A percentile compares a stretch with the other conserved stretches of the same genome.
Conservation (phyloP, 2,797 vertebrate genomes). For the Lateolabrax maculatus region DNA sequence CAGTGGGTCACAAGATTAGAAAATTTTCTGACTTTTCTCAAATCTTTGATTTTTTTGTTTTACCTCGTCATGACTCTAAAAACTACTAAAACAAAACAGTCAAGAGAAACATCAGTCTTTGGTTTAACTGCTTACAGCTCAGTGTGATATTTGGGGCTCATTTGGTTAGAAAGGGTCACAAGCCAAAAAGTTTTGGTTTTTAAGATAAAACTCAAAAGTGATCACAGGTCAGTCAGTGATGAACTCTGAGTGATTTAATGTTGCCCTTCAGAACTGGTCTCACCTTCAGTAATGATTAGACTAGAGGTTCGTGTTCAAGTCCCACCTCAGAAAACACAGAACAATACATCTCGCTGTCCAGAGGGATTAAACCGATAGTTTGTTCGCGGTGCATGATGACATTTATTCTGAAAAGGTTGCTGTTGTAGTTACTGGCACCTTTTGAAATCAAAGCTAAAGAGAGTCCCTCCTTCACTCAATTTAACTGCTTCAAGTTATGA, state of each 20-base stretch:
- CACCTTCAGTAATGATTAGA: neutral
- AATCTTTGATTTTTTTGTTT: neutral
- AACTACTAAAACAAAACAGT: neutral
- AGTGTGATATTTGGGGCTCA: too few relatives aligned
- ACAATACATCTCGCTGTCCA: too few relatives aligned
- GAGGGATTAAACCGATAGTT: neutral
- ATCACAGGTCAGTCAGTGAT: neutral
- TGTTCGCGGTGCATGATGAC: too few relatives aligned
- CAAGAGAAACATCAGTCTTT: too few relatives aligned
- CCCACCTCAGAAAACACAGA: neutral
- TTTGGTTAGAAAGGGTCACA: too few relatives aligned
- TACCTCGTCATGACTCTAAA: too few relatives aligned
- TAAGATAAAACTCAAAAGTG: neutral
- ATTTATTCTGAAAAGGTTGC: slow-evolving; percentile 3
- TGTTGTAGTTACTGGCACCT: neutral
- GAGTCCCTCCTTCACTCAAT: neutral
- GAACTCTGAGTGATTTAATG: neutral
- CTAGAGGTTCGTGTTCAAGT: too few relatives aligned
- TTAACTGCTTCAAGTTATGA: neutral
- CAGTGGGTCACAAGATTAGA: too few relatives aligned
- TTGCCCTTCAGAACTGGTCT: neutral
- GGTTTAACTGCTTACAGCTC: neutral
- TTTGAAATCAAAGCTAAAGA: neutral
- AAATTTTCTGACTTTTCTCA: neutral
- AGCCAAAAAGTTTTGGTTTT: neutral